Percentiles rank a stretch among this genome's conserved stretches.
Evolutionary conservation across 2,888 invertebrate species (phyloP).

Genomic region (Eupithecia inturbata): DNA sequence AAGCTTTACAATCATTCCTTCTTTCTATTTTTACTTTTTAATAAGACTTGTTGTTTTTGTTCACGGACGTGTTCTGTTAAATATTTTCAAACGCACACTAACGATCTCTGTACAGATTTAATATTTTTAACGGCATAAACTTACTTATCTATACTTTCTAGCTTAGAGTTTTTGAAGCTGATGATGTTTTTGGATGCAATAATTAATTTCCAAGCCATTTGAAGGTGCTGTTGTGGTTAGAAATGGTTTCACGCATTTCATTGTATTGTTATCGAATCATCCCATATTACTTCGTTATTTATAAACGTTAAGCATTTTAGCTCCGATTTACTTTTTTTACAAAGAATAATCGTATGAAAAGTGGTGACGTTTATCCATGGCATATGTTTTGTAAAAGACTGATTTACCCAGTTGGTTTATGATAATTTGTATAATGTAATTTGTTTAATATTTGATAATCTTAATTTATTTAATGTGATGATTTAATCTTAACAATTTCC

Average conservation of each 20-base stretch:
- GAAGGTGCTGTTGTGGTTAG: slow-evolving; percentile 68
- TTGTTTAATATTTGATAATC: slow-evolving; percentile 38
- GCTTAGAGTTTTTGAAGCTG: slow-evolving; percentile 38
- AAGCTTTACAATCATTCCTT: slow-evolving; percentile 55
- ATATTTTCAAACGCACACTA: slow-evolving; percentile 65
- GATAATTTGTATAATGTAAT: slow-evolving; percentile 45
- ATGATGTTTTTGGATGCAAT: slow-evolving; percentile 40
- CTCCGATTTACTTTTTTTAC: not conserved
- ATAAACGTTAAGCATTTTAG: not conserved
- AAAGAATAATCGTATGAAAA: not conserved
- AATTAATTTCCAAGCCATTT: slow-evolving; percentile 52
- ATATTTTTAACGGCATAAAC: slow-evolving; percentile 47
- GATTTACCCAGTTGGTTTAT: slow-evolving; percentile 58
- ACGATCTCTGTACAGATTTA: slow-evolving; percentile 60
- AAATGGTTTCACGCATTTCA: slow-evolving; percentile 67
- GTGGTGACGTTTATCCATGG: not conserved
- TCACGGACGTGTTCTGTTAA: slow-evolving; percentile 40
- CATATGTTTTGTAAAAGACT: slow-evolving; percentile 65
- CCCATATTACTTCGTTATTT: slow-evolving; percentile 43
- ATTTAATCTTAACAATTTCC: slow-evolving; percentile 38
- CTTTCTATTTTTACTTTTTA: slow-evolving; percentile 42
- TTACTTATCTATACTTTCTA: slow-evolving; percentile 52
- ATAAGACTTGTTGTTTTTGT: slow-evolving; percentile 39
- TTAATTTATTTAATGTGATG: too few relatives aligned
- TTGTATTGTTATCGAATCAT: slow-evolving; percentile 45